Percentiles rank a stretch among this genome's conserved stretches.
Evolutionary conservation across 2,113 vertebrate genomes (phyloP).

Genomic region (Calypte anna): DNA sequence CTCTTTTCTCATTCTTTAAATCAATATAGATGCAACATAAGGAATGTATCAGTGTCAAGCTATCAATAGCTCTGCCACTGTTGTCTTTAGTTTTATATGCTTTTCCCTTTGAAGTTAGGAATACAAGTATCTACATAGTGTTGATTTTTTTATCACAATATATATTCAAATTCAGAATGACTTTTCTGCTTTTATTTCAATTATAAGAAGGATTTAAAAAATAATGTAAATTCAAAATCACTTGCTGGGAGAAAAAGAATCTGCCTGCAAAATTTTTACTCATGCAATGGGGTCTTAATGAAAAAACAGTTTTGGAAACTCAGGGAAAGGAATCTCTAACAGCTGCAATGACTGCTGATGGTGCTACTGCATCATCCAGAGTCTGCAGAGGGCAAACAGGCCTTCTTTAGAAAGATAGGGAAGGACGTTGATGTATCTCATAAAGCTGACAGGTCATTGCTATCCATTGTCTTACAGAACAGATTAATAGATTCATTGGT

Average conservation of each 20-base stretch:
- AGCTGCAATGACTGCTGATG: background rate
- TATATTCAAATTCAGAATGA: background rate
- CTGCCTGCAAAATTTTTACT: background rate
- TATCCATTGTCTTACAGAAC: conserved; percentile 29
- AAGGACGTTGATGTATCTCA: conserved; percentile 7
- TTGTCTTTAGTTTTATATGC: background rate
- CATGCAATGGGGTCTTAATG: background rate
- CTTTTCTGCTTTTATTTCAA: background rate
- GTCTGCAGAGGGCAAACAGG: background rate
- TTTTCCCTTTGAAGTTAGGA: background rate
- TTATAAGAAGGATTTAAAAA: background rate
- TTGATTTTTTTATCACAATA: background rate
- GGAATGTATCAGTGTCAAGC: conserved; percentile 48
- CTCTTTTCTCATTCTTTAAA: conserved; percentile 51
- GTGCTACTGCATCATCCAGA: background rate
- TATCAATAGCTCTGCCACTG: conserved; percentile 10
- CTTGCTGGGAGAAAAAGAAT: background rate
- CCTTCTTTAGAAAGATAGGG: background rate
- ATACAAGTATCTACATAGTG: background rate
- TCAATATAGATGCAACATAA: conserved; percentile 42
- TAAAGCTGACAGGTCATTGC: background rate
- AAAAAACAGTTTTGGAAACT: background rate
- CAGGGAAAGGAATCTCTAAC: background rate
- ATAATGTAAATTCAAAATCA: background rate
- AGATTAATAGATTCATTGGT: conserved; percentile 48